A percentile compares a stretch with the other conserved stretches of the same genome.
These are phyloP conservation scores for Myotis yumanensis DNA, from an alignment of 2,113 vertebrate genomes.

Conservation along the genomic window DNA sequence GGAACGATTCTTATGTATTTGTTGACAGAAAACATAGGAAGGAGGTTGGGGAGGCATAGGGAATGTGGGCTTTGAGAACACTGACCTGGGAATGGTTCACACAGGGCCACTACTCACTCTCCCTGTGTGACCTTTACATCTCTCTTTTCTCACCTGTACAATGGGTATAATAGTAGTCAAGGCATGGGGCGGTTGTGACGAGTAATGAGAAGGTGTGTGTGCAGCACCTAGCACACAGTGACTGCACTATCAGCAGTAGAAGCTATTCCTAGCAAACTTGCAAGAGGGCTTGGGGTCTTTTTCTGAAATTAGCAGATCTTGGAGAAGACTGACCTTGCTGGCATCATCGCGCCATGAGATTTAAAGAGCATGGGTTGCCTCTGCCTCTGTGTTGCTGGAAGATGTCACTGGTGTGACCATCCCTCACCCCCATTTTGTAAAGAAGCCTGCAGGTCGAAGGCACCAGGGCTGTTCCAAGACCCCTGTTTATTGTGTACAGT, in stretches of 20 bases:
- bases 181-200: too few relatives aligned
- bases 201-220: too few relatives aligned
- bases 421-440: neutral
- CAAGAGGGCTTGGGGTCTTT: rapidly evolving
- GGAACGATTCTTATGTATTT: neutral
- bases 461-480: constrained; percentile 68
- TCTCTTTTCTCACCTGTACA: neutral
- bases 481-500: constrained; percentile 62
- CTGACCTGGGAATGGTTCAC: rapidly evolving
- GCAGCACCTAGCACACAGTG: too few relatives aligned
- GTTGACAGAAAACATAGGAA: neutral
- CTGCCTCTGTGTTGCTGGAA: neutral
- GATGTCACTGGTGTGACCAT: neutral
- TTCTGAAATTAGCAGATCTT: neutral
- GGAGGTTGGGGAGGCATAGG: too few relatives aligned
- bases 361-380: neutral
- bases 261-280: rapidly evolving
- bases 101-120: rapidly evolving
- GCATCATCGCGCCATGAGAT: rapidly evolving
- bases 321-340: neutral
- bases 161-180: neutral
- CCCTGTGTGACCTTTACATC: neutral
- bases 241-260: neutral
- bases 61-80: neutral
- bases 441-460: neutral